Conservation (phyloP, 2,797 vertebrate genomes). For the Malurus leucopterus region DNA sequence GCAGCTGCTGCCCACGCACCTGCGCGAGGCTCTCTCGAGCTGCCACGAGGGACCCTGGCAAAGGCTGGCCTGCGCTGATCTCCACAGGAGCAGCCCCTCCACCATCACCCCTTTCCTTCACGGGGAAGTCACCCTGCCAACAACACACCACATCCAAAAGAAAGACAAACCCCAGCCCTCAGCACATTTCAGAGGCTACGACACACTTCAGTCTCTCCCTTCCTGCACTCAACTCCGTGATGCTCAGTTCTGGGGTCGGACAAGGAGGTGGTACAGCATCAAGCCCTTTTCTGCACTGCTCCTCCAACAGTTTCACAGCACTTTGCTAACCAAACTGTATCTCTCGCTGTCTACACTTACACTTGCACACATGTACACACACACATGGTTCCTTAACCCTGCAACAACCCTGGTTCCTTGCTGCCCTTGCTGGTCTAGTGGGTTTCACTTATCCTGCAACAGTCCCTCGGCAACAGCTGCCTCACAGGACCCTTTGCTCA, state of each 20-base stretch:
- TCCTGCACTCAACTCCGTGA: fast-evolving
- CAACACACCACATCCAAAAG: neutral
- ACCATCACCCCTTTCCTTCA: fast-evolving
- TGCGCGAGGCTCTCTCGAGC: fast-evolving
- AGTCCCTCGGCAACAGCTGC: neutral
- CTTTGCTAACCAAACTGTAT: fast-evolving
- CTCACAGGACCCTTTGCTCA: neutral
- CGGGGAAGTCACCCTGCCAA: neutral
- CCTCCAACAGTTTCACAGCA: neutral
- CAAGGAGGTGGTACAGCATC: neutral
- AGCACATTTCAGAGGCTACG: fast-evolving
- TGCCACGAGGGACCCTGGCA: fast-evolving
- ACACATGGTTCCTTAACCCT: fast-evolving
- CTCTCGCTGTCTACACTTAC: fast-evolving
- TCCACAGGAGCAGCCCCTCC: neutral
- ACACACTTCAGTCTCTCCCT: neutral
- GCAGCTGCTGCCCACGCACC: fast-evolving
- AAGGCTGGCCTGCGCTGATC: neutral
- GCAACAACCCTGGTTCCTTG: neutral
- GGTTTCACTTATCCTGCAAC: neutral
- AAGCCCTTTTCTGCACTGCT: fast-evolving
- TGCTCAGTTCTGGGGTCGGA: fast-evolving
- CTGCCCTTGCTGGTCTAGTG: fast-evolving
- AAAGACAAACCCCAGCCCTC: neutral
- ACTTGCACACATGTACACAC: neutral